phyloP scores from a whole-genome alignment of 1,140 invertebrate species.

The Magallana gigas region DNA sequence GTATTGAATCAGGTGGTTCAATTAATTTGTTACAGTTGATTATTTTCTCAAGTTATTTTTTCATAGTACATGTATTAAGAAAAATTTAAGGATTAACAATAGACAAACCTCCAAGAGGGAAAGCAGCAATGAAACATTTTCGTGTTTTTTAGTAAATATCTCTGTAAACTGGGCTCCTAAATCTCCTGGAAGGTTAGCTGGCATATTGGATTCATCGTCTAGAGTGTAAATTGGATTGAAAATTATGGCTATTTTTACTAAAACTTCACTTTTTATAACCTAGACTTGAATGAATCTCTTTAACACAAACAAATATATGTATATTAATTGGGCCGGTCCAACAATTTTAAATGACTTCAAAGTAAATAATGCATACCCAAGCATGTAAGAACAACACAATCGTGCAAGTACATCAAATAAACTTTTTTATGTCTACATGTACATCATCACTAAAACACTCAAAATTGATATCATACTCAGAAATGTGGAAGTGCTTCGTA shows the following conservation, averaged over 20 bases:
- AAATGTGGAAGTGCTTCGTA: not conserved
- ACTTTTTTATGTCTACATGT: too few species aligned
- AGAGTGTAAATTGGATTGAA: constrained; percentile 28
- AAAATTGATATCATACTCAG: too few species aligned
- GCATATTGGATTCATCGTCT: constrained; percentile 68
- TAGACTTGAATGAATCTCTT: too few species aligned
- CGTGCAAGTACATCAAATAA: too few species aligned
- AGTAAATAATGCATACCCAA: too few species aligned
- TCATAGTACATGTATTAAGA: not conserved
- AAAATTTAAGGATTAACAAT: not conserved
- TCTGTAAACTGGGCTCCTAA: constrained; percentile 97
- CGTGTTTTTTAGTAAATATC: constrained; percentile 96
- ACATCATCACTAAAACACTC: too few species aligned
- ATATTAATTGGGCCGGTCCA: too few species aligned
- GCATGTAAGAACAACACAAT: too few species aligned
- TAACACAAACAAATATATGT: too few species aligned
- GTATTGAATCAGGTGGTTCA: not conserved
- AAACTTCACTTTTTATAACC: too few species aligned
- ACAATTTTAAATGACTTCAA: too few species aligned
- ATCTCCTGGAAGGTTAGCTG: constrained; percentile 62
- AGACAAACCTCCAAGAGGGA: constrained; percentile 89
- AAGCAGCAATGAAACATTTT: constrained; percentile 92
- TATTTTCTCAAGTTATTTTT: not conserved
- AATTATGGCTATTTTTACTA: too few species aligned
- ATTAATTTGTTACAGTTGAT: not conserved